phyloP scores from a whole-genome alignment of 2,888 invertebrate genomes.

The Nomada ruficornis region DNA sequence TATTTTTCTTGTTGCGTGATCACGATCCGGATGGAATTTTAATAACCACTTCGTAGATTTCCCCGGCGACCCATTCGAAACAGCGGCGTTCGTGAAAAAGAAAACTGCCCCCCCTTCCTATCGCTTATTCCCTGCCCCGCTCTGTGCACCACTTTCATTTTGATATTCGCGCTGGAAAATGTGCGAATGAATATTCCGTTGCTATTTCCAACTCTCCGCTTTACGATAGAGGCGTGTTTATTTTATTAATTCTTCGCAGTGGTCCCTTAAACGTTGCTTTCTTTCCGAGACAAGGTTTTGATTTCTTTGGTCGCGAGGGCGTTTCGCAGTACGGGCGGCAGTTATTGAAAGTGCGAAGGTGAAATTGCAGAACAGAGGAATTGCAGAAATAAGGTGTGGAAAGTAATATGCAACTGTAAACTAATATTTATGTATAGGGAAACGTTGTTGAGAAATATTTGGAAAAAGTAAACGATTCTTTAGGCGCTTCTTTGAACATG shows the following conservation, averaged over 20 bases:
- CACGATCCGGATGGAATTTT: slow-evolving; percentile 69
- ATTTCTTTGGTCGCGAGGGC: neutral
- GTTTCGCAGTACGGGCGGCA: neutral
- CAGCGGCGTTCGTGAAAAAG: slow-evolving; percentile 44
- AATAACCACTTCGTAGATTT: slow-evolving; percentile 69
- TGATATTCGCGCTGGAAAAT: slow-evolving; percentile 26
- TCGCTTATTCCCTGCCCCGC: slow-evolving; percentile 20
- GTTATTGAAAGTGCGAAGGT: neutral
- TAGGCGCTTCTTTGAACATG: too few relatives aligned
- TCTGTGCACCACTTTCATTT: slow-evolving; percentile 24
- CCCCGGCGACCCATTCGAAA: slow-evolving; percentile 61
- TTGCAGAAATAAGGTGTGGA: too few relatives aligned
- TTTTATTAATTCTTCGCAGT: slow-evolving; percentile 32
- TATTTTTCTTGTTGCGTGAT: slow-evolving; percentile 68
- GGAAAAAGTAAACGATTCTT: too few relatives aligned
- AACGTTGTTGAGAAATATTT: too few relatives aligned
- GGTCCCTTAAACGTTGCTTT: neutral
- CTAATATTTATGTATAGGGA: too few relatives aligned
- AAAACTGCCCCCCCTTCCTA: slow-evolving; percentile 6
- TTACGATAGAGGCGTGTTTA: slow-evolving; percentile 28
- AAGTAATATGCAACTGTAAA: too few relatives aligned
- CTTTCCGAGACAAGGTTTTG: neutral
- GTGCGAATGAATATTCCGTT: slow-evolving; percentile 32
- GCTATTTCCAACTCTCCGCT: slow-evolving; percentile 1
- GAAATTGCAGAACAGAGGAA: neutral